Conservation (phyloP, 2,113 vertebrate species). For the Osmerus eperlanus region DNA sequence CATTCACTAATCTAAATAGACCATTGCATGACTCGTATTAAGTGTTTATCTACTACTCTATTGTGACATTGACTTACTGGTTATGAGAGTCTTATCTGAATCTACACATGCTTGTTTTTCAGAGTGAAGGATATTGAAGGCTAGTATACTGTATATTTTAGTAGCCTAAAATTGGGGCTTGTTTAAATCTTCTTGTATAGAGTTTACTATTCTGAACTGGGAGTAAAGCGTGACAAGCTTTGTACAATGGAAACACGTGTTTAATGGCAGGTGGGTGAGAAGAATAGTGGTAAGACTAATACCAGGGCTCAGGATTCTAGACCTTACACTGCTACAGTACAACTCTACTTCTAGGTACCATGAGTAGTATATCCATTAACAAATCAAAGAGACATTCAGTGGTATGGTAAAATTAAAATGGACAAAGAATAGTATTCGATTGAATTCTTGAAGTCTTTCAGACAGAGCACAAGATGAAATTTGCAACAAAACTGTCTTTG, state of each 20-base stretch:
- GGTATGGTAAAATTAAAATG: constrained; percentile 28
- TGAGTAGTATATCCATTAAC: constrained; percentile 29
- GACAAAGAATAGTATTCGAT: constrained; percentile 25
- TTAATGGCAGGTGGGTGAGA: constrained; percentile 18
- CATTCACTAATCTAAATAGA: constrained; percentile 64
- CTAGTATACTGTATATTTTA: constrained; percentile 38
- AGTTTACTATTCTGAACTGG: constrained; percentile 28
- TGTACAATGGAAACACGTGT: constrained; percentile 48
- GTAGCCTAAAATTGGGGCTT: constrained; percentile 36
- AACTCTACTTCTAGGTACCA: constrained; percentile 51
- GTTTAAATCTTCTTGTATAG: constrained; percentile 9
- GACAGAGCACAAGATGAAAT: constrained; percentile 33
- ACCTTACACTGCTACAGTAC: constrained; percentile 53
- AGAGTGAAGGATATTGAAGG: constrained; percentile 53
- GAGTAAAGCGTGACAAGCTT: constrained; percentile 39
- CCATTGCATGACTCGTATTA: constrained; percentile 45
- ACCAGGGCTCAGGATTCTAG: constrained; percentile 29
- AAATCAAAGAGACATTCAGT: constrained; percentile 17
- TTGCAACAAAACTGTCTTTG: constrained; percentile 21
- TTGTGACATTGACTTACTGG: constrained; percentile 52
- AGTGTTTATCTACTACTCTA: constrained; percentile 39
- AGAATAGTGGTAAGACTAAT: constrained; percentile 6
- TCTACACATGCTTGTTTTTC: constrained; percentile 46
- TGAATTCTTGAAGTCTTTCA: constrained; percentile 24
- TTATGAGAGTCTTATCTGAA: constrained; percentile 45